These are phyloP conservation scores for Octomys mimax DNA, from an alignment of 2,797 vertebrate species.

Conservation along the genomic window DNA sequence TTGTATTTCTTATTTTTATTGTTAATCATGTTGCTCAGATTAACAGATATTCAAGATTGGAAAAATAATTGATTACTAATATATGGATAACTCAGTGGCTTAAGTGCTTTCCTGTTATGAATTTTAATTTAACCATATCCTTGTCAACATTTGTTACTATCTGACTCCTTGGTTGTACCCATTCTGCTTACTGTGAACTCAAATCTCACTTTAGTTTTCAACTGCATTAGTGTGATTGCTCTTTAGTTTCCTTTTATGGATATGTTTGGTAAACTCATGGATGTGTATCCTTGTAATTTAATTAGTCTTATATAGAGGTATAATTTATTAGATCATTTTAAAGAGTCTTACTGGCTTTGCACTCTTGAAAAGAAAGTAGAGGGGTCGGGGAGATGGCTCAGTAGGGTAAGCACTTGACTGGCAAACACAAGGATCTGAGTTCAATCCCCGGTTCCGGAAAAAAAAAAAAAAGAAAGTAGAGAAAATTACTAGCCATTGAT, in stretches of 20 bases:
- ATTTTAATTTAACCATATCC: not conserved
- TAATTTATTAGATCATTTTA: not conserved
- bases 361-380: not conserved
- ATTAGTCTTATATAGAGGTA: not conserved
- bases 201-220: not conserved
- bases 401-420: no score
- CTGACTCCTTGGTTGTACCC: not conserved
- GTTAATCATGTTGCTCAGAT: no score
- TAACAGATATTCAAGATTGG: no score
- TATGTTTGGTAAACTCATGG: not conserved
- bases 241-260: not conserved
- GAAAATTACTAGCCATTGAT: not conserved
- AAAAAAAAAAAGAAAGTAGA: no score
- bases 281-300: not conserved
- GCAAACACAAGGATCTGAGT: no score
- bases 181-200: not conserved
- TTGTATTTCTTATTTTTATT: no score
- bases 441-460: no score
- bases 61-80: no score
- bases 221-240: not conserved
- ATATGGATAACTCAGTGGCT: no score
- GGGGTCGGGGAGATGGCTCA: no score
- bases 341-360: not conserved
- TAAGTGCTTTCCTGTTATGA: not conserved
- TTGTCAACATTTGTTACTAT: not conserved